Conservation (phyloP, 2,797 vertebrate genomes). For the Cercopithecus hamlyni region DNA sequence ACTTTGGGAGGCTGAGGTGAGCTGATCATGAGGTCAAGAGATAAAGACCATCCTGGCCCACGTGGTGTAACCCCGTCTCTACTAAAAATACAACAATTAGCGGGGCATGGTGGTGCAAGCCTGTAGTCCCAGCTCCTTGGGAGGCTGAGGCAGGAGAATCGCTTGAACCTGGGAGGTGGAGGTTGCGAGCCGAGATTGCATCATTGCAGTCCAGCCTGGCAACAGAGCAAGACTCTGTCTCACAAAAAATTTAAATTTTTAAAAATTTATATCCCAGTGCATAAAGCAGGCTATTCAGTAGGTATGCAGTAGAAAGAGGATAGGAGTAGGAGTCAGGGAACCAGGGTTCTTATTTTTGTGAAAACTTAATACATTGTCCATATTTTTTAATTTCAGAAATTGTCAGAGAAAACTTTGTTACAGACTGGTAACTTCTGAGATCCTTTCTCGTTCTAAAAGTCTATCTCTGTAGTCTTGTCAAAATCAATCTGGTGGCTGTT, state of each 20-base stretch:
- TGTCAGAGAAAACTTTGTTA: conserved; percentile 4
- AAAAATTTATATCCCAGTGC: neutral
- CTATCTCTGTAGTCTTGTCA: neutral
- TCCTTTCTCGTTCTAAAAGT: neutral
- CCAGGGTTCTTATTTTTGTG: neutral
- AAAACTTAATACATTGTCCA: neutral
- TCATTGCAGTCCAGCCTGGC: neutral
- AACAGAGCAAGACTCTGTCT: neutral
- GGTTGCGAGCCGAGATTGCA: neutral
- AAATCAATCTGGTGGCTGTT: neutral
- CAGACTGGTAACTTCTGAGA: neutral
- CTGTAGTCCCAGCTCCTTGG: neutral
- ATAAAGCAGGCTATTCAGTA: neutral
- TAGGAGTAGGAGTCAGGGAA: neutral
- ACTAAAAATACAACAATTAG: neutral
- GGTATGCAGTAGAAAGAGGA: neutral
- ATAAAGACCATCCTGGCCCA: too few species aligned
- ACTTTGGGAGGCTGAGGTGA: neutral
- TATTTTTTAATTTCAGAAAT: neutral
- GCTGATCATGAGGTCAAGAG: too few species aligned
- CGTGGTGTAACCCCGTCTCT: too few species aligned
- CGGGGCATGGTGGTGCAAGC: neutral
- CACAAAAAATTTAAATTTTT: neutral
- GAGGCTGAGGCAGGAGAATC: neutral
- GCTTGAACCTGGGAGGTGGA: neutral